Base-by-base conservation (phyloP, 2,797 vertebrate species). In the Pantherophis alleghaniensis region DNA sequence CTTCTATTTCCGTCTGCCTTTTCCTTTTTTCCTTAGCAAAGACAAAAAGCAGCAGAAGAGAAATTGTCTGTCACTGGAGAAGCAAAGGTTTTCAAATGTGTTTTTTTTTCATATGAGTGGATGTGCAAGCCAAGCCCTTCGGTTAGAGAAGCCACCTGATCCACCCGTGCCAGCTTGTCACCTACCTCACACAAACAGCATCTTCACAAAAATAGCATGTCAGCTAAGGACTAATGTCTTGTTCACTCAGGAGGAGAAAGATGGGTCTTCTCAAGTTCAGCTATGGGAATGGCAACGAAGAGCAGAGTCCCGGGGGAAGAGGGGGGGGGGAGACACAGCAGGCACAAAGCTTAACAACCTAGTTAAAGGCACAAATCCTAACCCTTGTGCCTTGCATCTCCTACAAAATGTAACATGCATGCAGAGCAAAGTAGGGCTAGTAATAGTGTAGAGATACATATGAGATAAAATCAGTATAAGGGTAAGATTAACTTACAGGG, bases 1-100 rank as follows among this genome's bases (percentile, higher is more conserved):
- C 98, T 97, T 99, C 99, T 96, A 99, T 99, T 97, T 99, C 99
- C 59, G 98, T 98, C 98, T 99, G 99, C 83, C 99, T 97, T 98
- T 99, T 99, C 96, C 99, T 98, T 97, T 99, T 99, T 97, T 99
- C 99, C 99, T 98, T 96, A 95, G 94, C 96, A 96, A 98, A 97
- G 98, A 90, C 96, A 95, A 93, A 95, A 91, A 94, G 91, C 55
- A 93, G 92, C 57, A 92, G 92, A 93, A 96, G 63, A 97, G 1
- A 97, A 92, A 96, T 93, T 91, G 92, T 93, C 96, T 69, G 56
- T 98, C 95, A 83, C 37, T 83, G 98, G 96, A 97, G 93, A 94
- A 96, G 95, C 66, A 90, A 95, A 89, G 95, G 96, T 94, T 95
- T 92, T 97, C 95, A 93, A 96, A 92, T 91, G 92, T 55, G 37